Evolutionary conservation across 2,797 vertebrate genomes (phyloP).

Genomic region (Etheostoma nigrum): DNA sequence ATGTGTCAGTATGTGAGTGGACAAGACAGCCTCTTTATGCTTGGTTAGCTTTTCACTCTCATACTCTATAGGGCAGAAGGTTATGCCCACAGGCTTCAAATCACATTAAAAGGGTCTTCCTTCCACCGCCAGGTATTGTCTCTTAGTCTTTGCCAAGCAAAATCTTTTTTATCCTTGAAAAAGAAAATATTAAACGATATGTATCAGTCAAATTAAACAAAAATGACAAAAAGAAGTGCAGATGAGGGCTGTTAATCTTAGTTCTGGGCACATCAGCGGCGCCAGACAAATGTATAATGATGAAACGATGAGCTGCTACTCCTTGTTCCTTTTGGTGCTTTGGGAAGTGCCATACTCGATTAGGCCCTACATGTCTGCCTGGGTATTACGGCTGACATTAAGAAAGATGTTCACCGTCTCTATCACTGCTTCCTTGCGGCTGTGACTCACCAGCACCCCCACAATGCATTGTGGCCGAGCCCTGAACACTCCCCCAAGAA

Average conservation of each 20-base stretch:
- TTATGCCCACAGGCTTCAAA: conserved; percentile 60
- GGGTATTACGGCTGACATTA: conserved; percentile 70
- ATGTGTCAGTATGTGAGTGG: conserved; percentile 71
- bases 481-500: conserved; percentile 54
- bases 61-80: conserved; percentile 62
- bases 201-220: conserved; percentile 28
- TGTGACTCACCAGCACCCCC: conserved; percentile 69
- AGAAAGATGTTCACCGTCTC: conserved; percentile 67
- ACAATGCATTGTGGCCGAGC: conserved; percentile 59
- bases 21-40: conserved; percentile 72
- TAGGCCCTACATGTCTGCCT: conserved; percentile 63
- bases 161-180: conserved; percentile 14
- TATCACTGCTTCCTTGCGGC: conserved; percentile 62
- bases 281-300: conserved; percentile 37
- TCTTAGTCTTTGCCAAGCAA: conserved; percentile 31
- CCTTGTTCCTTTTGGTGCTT: conserved; percentile 55
- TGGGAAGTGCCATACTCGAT: conserved; percentile 70
- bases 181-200: conserved; percentile 9
- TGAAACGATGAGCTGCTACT: conserved; percentile 52
- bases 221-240: conserved; percentile 26
- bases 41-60: conserved; percentile 74
- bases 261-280: conserved; percentile 12
- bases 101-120: conserved; percentile 58
- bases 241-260: conserved; percentile 36
- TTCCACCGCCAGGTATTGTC: conserved; percentile 36